phyloP scores from a whole-genome alignment of 2,797 vertebrate species.

The Sarcoramphus papa region DNA sequence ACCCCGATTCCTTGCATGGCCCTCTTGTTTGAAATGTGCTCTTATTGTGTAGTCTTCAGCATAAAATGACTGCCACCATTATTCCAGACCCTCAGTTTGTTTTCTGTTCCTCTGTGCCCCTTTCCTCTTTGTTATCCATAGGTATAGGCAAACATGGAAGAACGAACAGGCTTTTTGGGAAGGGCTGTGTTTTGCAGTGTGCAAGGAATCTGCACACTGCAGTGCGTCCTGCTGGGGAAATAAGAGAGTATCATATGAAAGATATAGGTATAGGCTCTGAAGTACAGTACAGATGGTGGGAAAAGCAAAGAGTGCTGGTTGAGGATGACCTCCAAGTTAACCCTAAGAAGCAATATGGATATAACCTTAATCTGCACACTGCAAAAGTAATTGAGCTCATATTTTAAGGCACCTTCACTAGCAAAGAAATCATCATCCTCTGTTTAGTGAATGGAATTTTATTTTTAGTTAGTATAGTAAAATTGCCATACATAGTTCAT shows the following conservation, averaged over 20 bases:
- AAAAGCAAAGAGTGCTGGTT: background rate
- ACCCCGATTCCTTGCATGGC: background rate
- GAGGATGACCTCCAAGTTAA: background rate
- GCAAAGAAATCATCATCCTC: background rate
- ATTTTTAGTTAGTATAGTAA: background rate
- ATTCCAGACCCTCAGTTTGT: background rate
- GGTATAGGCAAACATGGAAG: background rate
- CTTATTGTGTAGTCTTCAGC: rapidly evolving
- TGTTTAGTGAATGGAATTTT: background rate
- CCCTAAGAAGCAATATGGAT: background rate
- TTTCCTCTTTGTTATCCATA: background rate
- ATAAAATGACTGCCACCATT: background rate
- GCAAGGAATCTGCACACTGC: background rate
- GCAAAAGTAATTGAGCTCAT: background rate
- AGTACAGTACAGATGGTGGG: background rate
- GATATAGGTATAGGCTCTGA: background rate
- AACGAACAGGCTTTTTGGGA: background rate
- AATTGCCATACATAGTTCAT: background rate
- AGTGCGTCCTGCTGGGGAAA: background rate
- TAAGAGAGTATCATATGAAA: background rate
- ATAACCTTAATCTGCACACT: background rate
- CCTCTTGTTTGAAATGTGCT: background rate
- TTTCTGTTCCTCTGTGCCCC: background rate
- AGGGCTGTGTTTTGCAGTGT: background rate
- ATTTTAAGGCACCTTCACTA: background rate